Evolutionary conservation across 2,113 vertebrate genomes (phyloP).

Genomic region (Felis chaus): DNA sequence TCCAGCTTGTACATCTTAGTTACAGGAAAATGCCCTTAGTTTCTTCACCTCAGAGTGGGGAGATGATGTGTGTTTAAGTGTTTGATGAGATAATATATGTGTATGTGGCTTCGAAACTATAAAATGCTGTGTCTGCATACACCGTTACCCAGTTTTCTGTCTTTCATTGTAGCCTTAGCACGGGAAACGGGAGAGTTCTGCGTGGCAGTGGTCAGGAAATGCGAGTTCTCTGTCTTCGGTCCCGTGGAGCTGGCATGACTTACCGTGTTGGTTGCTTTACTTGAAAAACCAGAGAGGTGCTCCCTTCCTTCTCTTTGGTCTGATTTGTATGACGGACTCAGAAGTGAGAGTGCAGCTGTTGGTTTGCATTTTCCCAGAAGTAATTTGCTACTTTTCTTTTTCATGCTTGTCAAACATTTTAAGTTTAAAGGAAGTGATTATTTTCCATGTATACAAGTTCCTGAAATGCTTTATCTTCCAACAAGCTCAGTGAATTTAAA

Average conservation of each 20-base stretch:
- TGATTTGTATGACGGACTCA: not conserved
- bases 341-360: not conserved
- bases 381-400: not conserved
- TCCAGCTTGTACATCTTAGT: not conserved
- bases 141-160: not conserved
- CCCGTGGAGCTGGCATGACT: not conserved
- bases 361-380: not conserved
- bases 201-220: not conserved
- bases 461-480: not conserved
- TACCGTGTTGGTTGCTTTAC: not conserved
- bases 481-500: not conserved
- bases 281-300: not conserved
- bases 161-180: not conserved
- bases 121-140: not conserved
- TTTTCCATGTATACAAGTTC: not conserved
- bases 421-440: not conserved
- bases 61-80: not conserved
- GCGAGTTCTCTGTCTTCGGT: fast-evolving
- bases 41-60: not conserved
- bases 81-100: not conserved
- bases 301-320: not conserved
- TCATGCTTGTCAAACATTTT: not conserved
- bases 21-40: not conserved
- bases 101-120: not conserved
- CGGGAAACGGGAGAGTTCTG: fast-evolving